A percentile compares a stretch with the other conserved stretches of the same genome.
These are phyloP conservation scores for Podarcis muralis DNA, from an alignment of 2,113 vertebrate species.

Conservation along the genomic window DNA sequence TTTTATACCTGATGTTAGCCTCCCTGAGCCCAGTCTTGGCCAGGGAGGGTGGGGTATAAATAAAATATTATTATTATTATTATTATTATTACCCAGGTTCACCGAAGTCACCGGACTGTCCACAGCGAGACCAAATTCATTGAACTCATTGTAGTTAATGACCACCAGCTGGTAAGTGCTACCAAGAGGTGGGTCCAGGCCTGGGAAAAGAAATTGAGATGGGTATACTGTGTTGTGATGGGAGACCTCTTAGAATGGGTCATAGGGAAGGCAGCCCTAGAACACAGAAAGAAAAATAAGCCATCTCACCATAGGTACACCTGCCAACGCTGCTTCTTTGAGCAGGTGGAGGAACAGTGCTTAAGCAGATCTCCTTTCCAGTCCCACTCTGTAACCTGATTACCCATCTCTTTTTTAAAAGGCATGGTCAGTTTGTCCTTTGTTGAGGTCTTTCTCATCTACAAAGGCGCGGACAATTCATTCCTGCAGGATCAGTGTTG, in stretches of 20 bases:
- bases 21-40: too few species aligned
- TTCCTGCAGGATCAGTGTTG: background rate
- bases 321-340: background rate
- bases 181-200: background rate
- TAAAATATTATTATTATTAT: too few species aligned
- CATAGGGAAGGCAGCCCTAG: too few species aligned
- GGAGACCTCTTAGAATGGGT: background rate
- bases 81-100: constrained; percentile 65
- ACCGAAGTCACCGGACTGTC: constrained; percentile 86
- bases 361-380: background rate
- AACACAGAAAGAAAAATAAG: background rate
- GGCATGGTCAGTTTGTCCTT: background rate
- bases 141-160: constrained; percentile 93
- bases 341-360: background rate
- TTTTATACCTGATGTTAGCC: too few species aligned
- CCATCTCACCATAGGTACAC: background rate
- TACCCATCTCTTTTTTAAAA: background rate
- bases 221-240: background rate
- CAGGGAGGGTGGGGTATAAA: too few species aligned
- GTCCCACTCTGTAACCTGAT: background rate
- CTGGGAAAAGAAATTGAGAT: background rate
- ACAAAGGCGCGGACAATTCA: background rate
- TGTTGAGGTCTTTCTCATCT: background rate
- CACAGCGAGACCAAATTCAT: constrained; percentile 97
- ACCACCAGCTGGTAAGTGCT: constrained; percentile 86